Base-by-base conservation (phyloP, 1,140 invertebrate genomes). In the Drosophila subpulchrella region DNA sequence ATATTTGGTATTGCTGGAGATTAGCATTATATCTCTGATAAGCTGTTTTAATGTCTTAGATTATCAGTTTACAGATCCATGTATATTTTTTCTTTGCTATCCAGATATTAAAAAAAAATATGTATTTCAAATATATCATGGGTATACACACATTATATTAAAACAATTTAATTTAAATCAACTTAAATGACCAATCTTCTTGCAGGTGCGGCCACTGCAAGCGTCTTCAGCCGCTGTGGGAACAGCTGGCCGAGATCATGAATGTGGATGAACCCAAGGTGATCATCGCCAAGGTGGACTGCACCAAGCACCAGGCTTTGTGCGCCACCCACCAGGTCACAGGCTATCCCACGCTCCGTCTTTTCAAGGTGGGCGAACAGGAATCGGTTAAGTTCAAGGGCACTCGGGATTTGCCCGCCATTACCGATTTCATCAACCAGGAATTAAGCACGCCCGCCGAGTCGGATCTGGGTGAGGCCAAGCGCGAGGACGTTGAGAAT, bases 261-360 rank as follows among this genome's bases (percentile, higher is more conserved):
- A 95, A 96, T 61, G 90, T 93, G 59, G 93, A 94, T 55, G 94
- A 95, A 59, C 93, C 93, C 17, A 93, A 94, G 84, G 94, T 96
- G 42, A 93, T 92, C 57, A 95, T 96, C 66, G 96, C 94, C 4
- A 95, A 96, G 93, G 95, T 97, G 4, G 96, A 97, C 90, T 97
- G 96, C 91, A 97, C 96, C 2, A 92, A 92, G 13, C 95, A 97
- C 66, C 95, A 94, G 44, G 90, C 93, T 12, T 85, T 97, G 3
- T 97, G 96, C 90, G 94, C 94, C 12, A 93, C 95, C 55, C 95
- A 97, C 66, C 95, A 96, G 90, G 94, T 97, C 0, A 96, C 96
- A 59, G 96, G 96, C 4, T 94, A 94, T 84, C 94, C 93, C 3
- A 94, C 93, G 2, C 85, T 97, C 12, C 96, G 96, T 82, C 96